Evolutionary conservation across 2,113 vertebrate genomes (phyloP).

Genomic region (Notarius lentiginosus): DNA sequence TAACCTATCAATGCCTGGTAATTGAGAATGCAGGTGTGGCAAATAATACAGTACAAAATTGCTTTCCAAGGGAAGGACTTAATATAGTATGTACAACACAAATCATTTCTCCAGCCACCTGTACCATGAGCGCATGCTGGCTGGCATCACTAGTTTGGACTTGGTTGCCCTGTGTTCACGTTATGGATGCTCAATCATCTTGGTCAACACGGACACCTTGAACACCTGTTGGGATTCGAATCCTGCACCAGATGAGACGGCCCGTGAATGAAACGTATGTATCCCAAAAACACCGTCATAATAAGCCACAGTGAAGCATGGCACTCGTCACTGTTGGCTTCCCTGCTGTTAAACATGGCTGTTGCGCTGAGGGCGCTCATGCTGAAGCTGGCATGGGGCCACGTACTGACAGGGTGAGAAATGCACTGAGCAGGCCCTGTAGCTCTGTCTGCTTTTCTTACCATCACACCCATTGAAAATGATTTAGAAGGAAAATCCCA

Average conservation of each 20-base stretch:
- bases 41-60: constrained; percentile 25
- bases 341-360: constrained; percentile 32
- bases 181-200: constrained; percentile 12
- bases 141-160: constrained; percentile 39
- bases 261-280: constrained; percentile 58
- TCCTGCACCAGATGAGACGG: constrained; percentile 20
- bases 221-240: constrained; percentile 42
- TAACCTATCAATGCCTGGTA: background rate
- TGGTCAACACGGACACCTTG: background rate
- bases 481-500: constrained; percentile 20
- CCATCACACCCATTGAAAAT: constrained; percentile 17
- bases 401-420: constrained; percentile 41
- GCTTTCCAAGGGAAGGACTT: background rate
- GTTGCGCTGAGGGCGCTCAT: constrained; percentile 3
- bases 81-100: background rate
- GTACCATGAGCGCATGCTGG: constrained; percentile 31
- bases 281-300: constrained; percentile 63
- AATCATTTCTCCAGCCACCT: constrained; percentile 40
- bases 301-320: constrained; percentile 57
- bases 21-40: constrained; percentile 38
- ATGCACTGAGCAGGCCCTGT: constrained; percentile 34
- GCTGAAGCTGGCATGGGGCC: constrained; percentile 29
- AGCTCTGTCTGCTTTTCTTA: constrained; percentile 23
- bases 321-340: constrained; percentile 13
- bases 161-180: constrained; percentile 32